Evolutionary conservation across 2,113 vertebrate species (phyloP), one percentile per base, ranked within the genome.

Genomic region (Epinephelus lanceolatus): DNA sequence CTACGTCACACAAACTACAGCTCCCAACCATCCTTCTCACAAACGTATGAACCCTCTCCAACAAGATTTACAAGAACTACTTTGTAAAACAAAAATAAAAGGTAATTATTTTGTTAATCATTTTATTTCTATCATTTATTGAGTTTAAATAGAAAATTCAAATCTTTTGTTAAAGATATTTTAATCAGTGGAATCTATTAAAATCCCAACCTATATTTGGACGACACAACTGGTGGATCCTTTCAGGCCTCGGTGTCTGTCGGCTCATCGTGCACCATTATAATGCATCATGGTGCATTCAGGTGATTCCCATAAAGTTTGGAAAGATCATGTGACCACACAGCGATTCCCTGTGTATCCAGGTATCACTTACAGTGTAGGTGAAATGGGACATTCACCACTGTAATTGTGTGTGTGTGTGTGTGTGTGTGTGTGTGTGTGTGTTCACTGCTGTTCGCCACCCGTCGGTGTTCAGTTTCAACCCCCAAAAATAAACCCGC

Each of bases 381-480:
- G 21, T 63, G 52, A 12, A 81, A 27, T 17, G 12, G 30, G 11
- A 53, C 37, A 53, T 17, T 14, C 27, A 21, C 5, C 4, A 1
- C 18, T 72, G 23, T 27, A 49, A 15, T 2, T 57, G 56, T 68
- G 23, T 68, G 53, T 81, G 14, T 51, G 53, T 69, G 56, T 76
- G n/a, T 75, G 53, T 61, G 47, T 68, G 61, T 59, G 65, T 70
- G 79, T 78, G 80, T 57, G 56, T 68, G 23, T 74, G 52, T 74
- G 49, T 72, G 56, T 71, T 51, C 45, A 62, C 66, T 51, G 70
- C 59, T 1, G 33, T 47, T 19, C 23, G 11, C 15, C 17, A 30
- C 4, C 30, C 6, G 4, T 17, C 0, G 30, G 92, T 89, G 90
- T 91, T 84, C 30, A 25, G 53, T 93, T 92, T 90, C 92, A 89